These are phyloP conservation scores for Pocillopora verrucosa DNA, from an alignment of 64 coral and sea anemone species.

Conservation along the genomic window DNA sequence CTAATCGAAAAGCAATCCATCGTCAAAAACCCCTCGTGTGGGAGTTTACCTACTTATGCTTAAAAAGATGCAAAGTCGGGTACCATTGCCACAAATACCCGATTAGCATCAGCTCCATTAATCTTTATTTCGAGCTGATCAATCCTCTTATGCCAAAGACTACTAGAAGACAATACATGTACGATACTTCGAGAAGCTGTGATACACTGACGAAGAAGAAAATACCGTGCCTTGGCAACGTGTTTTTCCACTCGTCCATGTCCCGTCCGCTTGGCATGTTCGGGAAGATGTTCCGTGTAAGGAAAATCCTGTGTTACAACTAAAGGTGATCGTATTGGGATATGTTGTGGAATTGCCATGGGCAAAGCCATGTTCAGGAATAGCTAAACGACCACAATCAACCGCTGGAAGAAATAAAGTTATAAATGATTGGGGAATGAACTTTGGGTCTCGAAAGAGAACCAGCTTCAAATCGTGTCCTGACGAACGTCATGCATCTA, in stretches of 20 bases:
- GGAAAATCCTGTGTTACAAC: constrained; percentile 39
- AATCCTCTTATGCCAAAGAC: too few relatives aligned
- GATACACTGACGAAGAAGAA: neutral
- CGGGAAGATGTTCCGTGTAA: neutral
- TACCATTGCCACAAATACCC: too few relatives aligned
- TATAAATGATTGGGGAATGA: neutral
- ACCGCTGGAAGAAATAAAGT: constrained; percentile 22
- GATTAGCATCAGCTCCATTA: too few relatives aligned
- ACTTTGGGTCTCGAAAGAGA: too few relatives aligned
- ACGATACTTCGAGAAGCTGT: neutral
- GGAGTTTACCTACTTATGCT: too few relatives aligned
- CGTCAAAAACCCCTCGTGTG: too few relatives aligned
- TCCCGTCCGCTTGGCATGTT: constrained; percentile 15
- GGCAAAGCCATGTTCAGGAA: constrained; percentile 25
- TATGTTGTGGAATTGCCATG: constrained; percentile 32
- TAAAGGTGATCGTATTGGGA: constrained; percentile 6
- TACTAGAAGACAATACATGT: too few relatives aligned
- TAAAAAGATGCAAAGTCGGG: too few relatives aligned
- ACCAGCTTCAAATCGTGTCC: too few relatives aligned
- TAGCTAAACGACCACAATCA: constrained; percentile 50
- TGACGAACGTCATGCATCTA: too few relatives aligned
- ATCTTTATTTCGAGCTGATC: too few relatives aligned
- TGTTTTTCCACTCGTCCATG: neutral
- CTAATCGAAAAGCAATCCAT: too few relatives aligned
- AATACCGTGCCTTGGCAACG: neutral